Base-by-base conservation (phyloP, 1,140 invertebrate genomes). In the Lepidurus arcticus region DNA sequence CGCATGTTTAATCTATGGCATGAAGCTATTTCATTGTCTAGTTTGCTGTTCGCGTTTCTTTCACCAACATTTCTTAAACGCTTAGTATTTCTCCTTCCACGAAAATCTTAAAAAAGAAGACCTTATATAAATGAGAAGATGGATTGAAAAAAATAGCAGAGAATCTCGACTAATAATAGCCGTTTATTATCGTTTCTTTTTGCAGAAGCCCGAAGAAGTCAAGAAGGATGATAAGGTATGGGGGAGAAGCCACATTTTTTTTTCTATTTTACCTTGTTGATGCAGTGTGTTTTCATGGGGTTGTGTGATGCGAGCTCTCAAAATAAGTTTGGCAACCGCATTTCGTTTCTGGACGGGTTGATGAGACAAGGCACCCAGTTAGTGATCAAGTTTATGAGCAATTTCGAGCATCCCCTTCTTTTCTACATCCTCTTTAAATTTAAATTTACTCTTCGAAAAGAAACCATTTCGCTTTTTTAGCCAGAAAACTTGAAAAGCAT, bases 361-460 rank as follows among this genome's bases (percentile, higher is more conserved):
- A 65, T 65, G 53, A 65, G 53, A 65, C 53, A 65, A 65, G 53
- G 53, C 53, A 65, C 53, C 53, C 53, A 65, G 53, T 65, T 65
- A 65, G 53, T 21, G 13, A 65, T 65, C 53, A 16, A 65, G 53
- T 65, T 34, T 65, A 65, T 65, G 53, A 65, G 53, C 53, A 65
- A 65, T 65, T 65, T 21, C 53, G 21, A 65, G 13, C 53, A 11
- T 65, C 21, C 53, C 21, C 53, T 7, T 13, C 53, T 10, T 10
- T 21, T 65, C 53, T 21, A 21, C 21, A 13, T 65, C 6, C 53
- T n/a, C 53, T 21, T 65, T 21, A 8, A 16, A 1, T 26, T 26
- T 26, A 26, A 26, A 34, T 34, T 34, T 34, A 65, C 13, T 65
- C 21, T 65, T 65, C 53, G 53, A 7, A n/a, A 21, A 7, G 13